phyloP scores from a whole-genome alignment of 2,113 vertebrate genomes.

The Sinocyclocheilus rhinocerous region DNA sequence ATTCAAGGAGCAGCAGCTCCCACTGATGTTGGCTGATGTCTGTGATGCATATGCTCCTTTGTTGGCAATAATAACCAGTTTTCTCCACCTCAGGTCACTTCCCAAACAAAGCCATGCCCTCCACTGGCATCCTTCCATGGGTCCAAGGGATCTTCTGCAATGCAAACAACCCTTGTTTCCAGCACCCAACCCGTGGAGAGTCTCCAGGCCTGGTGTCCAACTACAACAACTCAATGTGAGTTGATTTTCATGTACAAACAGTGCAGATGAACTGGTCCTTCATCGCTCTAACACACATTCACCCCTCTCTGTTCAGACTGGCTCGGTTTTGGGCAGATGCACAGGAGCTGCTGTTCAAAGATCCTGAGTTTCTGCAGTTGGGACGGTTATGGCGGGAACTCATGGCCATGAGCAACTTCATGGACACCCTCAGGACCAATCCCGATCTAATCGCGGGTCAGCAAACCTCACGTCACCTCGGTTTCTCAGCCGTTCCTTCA shows the following conservation, averaged over 20 bases:
- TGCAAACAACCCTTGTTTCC: constrained; percentile 92
- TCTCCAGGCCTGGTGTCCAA: constrained; percentile 90
- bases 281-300: background rate
- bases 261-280: background rate
- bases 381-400: constrained; percentile 85
- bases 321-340: constrained; percentile 84
- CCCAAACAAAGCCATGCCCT: constrained; percentile 96
- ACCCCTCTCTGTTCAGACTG: constrained; percentile 71
- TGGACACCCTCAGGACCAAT: constrained; percentile 82
- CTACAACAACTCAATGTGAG: constrained; percentile 95
- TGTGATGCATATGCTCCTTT: background rate
- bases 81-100: constrained; percentile 84
- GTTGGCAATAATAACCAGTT: background rate
- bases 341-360: constrained; percentile 80
- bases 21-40: background rate
- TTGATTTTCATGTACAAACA: constrained; percentile 30
- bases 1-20: background rate
- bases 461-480: constrained; percentile 44
- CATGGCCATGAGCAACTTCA: constrained; percentile 80
- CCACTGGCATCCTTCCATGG: constrained; percentile 88
- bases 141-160: constrained; percentile 95
- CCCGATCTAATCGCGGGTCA: constrained; percentile 85
- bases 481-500: background rate
- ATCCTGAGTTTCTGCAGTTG: constrained; percentile 77
- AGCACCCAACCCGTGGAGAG: constrained; percentile 84